These are phyloP conservation scores for Trichacis sp. DNA, from an alignment of 2,888 invertebrate genomes.

Conservation along the genomic window DNA sequence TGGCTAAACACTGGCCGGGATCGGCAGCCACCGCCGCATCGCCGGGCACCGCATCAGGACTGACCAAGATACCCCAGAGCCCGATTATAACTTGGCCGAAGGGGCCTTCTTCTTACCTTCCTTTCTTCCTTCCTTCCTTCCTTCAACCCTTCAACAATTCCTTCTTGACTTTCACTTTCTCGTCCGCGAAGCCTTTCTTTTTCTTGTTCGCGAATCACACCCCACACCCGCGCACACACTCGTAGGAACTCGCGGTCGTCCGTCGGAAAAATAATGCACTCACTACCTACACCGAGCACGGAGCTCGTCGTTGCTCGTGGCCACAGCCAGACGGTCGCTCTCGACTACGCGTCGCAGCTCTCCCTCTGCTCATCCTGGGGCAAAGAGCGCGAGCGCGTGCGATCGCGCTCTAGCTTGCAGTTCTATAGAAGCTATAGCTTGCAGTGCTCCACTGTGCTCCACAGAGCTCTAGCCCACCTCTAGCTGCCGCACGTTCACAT, in stretches of 20 bases:
- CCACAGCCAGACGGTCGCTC: conserved; percentile 68
- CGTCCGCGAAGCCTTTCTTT: not conserved
- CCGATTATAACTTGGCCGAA: not conserved
- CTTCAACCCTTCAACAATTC: conserved; percentile 40
- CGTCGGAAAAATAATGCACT: conserved; percentile 59
- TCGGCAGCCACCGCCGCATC: conserved; percentile 4
- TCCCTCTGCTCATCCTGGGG: conserved; percentile 49
- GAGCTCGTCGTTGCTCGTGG: conserved; percentile 67
- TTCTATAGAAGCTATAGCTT: too few species aligned
- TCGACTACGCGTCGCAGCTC: conserved; percentile 65
- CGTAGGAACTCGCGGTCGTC: conserved; percentile 34
- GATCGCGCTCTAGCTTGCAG: too few species aligned
- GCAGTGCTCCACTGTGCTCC: too few species aligned
- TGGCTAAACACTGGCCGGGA: not conserved
- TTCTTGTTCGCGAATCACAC: conserved; percentile 7
- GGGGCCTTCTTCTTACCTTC: conserved; percentile 12
- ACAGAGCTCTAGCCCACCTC: too few species aligned
- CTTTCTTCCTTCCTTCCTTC: conserved; percentile 27
- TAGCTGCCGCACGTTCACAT: not conserved
- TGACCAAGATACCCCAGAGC: not conserved
- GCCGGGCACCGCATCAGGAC: conserved; percentile 41
- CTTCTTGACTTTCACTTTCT: too few species aligned
- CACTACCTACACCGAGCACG: conserved; percentile 65
- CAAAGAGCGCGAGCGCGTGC: conserved; percentile 30
- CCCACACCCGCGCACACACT: not conserved